A percentile compares a stretch with the other conserved stretches of the same genome.
phyloP scores from a whole-genome alignment of 2,888 invertebrate species.

The Cylloceria caligata region DNA sequence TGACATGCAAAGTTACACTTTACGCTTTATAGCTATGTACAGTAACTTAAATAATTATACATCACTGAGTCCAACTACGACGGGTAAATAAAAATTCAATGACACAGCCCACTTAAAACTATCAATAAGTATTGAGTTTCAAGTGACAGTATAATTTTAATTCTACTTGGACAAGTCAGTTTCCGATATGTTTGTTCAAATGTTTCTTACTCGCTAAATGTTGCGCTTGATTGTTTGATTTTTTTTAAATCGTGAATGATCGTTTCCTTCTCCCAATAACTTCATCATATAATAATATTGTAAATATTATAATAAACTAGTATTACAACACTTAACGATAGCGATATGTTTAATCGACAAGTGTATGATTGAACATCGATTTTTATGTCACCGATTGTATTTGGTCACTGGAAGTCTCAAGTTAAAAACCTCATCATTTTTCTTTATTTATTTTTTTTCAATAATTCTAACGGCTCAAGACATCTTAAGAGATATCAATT shows the following conservation, averaged over 20 bases:
- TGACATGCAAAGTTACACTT: neutral
- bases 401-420: constrained; percentile 58
- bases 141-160: constrained; percentile 10
- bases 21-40: constrained; percentile 4
- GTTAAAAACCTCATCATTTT: constrained; percentile 39
- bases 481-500: neutral
- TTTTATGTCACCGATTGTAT: constrained; percentile 39
- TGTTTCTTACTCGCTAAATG: constrained; percentile 26
- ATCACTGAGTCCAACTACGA: constrained; percentile 11
- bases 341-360: constrained; percentile 60
- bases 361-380: constrained; percentile 50
- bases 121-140: constrained; percentile 37
- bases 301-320: constrained; percentile 23
- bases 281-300: constrained; percentile 18
- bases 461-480: constrained; percentile 19
- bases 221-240: constrained; percentile 18
- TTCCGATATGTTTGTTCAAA: constrained; percentile 56
- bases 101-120: constrained; percentile 41
- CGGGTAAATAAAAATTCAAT: constrained; percentile 1
- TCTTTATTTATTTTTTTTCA: neutral
- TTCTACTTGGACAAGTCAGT: constrained; percentile 22
- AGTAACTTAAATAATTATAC: constrained; percentile 15
- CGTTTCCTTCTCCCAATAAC: constrained; percentile 2
- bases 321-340: constrained; percentile 60
- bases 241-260: constrained; percentile 14